Conservation (phyloP, 2,888 invertebrate species). For the Neelides folsomi region DNA sequence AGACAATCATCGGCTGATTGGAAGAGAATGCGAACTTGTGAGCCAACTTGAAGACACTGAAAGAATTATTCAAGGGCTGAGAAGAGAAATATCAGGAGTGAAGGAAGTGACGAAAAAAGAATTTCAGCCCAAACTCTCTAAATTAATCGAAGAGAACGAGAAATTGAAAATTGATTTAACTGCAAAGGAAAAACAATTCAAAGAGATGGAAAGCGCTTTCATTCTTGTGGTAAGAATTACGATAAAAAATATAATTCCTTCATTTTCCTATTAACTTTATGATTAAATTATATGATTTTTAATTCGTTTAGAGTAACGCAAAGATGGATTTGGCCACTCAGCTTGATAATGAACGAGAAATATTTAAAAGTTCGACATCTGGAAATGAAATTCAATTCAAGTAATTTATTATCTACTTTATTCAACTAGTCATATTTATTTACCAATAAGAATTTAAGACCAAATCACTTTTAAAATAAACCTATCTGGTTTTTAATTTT, state of each 20-base stretch:
- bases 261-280: neutral
- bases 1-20: constrained; percentile 20
- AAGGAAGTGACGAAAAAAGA: constrained; percentile 20
- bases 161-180: neutral
- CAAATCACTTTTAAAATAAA: too few species aligned
- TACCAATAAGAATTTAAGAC: too few species aligned
- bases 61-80: constrained; percentile 20
- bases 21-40: constrained; percentile 21
- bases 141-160: constrained; percentile 23
- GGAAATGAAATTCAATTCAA: constrained; percentile 13
- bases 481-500: too few species aligned
- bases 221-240: constrained; percentile 24
- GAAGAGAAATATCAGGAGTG: constrained; percentile 20
- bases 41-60: constrained; percentile 25
- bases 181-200: constrained; percentile 17
- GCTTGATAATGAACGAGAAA: constrained; percentile 27
- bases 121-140: constrained; percentile 14
- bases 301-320: constrained; percentile 22
- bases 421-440: neutral
- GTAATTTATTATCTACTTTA: constrained; percentile 5
- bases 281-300: neutral
- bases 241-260: too few species aligned
- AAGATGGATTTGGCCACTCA: constrained; percentile 30
- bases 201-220: constrained; percentile 29
- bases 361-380: constrained; percentile 14